A percentile compares a stretch with the other conserved stretches of the same genome.
Conservation (phyloP, 2,888 invertebrate species). For the Drosophila neotestacea region DNA sequence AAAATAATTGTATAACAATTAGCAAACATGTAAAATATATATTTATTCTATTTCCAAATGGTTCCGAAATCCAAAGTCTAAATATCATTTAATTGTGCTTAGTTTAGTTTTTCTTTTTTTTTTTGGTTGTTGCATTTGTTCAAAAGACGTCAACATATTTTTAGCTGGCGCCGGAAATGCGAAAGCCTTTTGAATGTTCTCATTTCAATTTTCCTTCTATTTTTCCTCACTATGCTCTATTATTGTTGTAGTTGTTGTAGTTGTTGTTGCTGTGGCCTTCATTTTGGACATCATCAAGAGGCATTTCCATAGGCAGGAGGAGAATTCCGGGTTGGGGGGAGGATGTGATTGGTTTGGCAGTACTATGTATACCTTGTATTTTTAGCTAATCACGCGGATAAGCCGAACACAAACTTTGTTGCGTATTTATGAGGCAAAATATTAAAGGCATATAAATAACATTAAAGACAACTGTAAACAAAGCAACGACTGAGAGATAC, state of each 20-base stretch:
- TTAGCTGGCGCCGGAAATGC: slow-evolving; percentile 77
- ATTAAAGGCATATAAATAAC: slow-evolving; percentile 54
- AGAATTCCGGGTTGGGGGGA: not conserved
- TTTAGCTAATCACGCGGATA: slow-evolving; percentile 74
- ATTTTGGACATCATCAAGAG: slow-evolving; percentile 28
- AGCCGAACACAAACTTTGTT: slow-evolving; percentile 49
- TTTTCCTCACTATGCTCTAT: slow-evolving; percentile 2
- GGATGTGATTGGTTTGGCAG: slow-evolving; percentile 31
- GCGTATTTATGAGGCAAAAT: slow-evolving; percentile 44
- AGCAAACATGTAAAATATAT: not conserved
- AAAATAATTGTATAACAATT: not conserved
- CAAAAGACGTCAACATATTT: slow-evolving; percentile 68
- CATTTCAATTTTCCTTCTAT: slow-evolving; percentile 5
- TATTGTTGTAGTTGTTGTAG: not conserved
- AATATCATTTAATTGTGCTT: slow-evolving; percentile 5
- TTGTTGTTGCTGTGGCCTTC: slow-evolving; percentile 33
- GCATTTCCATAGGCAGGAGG: not conserved
- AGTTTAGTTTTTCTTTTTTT: slow-evolving; percentile 4
- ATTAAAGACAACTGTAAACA: not conserved
- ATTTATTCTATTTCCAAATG: not conserved
- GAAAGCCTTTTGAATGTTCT: slow-evolving; percentile 62
- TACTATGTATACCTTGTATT: slow-evolving; percentile 50
- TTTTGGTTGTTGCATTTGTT: slow-evolving; percentile 31
- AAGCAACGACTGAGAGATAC: slow-evolving; percentile 3
- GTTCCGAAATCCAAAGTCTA: slow-evolving; percentile 5